Percentiles rank a stretch among this genome's conserved stretches.
Conservation (phyloP, 1,140 invertebrate species). For the Uloborus diversus region DNA sequence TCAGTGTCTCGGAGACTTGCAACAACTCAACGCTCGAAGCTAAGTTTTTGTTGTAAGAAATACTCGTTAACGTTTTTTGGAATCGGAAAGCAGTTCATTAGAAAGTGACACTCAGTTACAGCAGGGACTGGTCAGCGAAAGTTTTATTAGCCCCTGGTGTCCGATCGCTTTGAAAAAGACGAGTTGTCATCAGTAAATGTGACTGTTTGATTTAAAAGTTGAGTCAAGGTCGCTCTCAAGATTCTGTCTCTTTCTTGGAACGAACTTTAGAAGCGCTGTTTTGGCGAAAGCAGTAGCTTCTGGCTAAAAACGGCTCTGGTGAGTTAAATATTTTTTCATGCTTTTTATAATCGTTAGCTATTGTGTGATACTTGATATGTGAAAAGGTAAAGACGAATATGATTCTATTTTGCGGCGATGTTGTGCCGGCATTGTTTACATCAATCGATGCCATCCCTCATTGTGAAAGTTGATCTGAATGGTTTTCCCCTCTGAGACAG, state of each 20-base stretch:
- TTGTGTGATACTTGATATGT: too few relatives aligned
- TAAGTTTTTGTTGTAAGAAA: neutral
- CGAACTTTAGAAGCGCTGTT: neutral
- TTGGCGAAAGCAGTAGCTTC: neutral
- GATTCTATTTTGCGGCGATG: too few relatives aligned
- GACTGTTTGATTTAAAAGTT: conserved; percentile 7
- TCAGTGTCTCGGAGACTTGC: conserved; percentile 20
- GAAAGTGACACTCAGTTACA: neutral
- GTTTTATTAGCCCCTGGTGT: too few relatives aligned
- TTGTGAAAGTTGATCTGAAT: too few relatives aligned
- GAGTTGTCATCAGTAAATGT: conserved; percentile 5
- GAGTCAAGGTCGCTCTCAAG: conserved; percentile 8
- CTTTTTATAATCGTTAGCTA: neutral
- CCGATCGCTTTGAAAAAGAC: neutral
- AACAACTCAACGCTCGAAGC: neutral
- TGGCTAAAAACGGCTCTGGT: neutral
- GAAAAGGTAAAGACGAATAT: too few relatives aligned
- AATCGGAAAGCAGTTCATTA: neutral
- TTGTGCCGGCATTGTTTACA: too few relatives aligned
- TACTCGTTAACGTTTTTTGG: neutral
- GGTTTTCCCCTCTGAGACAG: too few relatives aligned
- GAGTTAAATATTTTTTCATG: neutral
- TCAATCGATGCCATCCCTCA: too few relatives aligned
- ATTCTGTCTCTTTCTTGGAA: neutral
- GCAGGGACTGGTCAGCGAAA: neutral